Evolutionary conservation across 2,113 vertebrate genomes (phyloP).

Genomic region (Fukomys damarensis): DNA sequence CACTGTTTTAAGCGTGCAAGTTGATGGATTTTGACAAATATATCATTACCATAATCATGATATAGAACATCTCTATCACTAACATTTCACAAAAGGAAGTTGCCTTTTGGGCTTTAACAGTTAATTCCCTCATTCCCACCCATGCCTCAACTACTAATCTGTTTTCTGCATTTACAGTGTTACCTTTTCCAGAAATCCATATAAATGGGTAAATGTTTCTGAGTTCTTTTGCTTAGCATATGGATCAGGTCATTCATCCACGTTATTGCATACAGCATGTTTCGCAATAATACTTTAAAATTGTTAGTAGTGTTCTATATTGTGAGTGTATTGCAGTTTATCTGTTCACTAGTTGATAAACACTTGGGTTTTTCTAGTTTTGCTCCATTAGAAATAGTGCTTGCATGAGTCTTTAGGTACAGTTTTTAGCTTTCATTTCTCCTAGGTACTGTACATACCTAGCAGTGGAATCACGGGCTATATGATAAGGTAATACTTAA

Average conservation of each 20-base stretch:
- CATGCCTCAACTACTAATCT: background rate
- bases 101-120: background rate
- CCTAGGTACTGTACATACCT: background rate
- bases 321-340: background rate
- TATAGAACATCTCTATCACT: background rate
- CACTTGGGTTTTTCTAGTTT: background rate
- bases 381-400: background rate
- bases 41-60: background rate
- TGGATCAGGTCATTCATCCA: background rate
- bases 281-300: background rate
- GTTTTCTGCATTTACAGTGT: background rate
- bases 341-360: background rate
- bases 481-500: background rate
- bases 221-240: background rate
- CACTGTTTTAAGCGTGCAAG: background rate
- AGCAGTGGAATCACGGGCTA: background rate
- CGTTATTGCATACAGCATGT: background rate
- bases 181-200: background rate
- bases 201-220: background rate
- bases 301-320: background rate
- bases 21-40: background rate
- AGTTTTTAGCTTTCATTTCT: background rate
- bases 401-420: background rate
- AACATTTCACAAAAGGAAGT: background rate
- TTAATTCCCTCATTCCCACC: too few relatives aligned